Base-by-base conservation (phyloP, 1,140 invertebrate genomes). In the Rhizoglyphus robini region DNA sequence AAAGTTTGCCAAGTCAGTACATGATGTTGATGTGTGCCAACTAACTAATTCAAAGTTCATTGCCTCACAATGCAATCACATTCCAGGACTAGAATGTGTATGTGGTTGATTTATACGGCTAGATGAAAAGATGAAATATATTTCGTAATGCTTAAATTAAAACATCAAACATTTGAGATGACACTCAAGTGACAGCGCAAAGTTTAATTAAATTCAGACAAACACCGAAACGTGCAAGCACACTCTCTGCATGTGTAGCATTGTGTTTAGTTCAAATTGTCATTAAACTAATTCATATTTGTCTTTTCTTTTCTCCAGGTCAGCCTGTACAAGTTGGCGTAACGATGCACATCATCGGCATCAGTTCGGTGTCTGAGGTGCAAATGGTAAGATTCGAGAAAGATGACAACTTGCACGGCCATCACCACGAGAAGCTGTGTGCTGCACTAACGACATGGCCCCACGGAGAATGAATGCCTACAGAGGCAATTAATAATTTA, bases 321-420 rank as follows among this genome's bases (percentile, higher is more conserved):
- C 84, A 86, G 79, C 89, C 92, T 76, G 89, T 93, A 77, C 87
- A 90, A 82, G 90, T 96, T 78, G 90, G 89, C 81, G 88, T 96
- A 80, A 94, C 90, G 80, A 93, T 94, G 88, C 91, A 93, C 84
- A 88, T 96, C 81, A 87, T 93, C 82, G 92, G 88, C 82, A 95
- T 96, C 84, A 93, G 88, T 84, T 94, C 91, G 80, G 87, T 96
- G 79, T 94, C 90, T 79, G 92, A 96, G 88, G 91, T 96, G 78
- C 89, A 94, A 86, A 96, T 96, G 93, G 91, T 96, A 88, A 75
- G 71, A n/a, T n/a, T n/a, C n/a, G n/a, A n/a, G n/a, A 73, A 51
- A 25, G n/a, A 11, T 20, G 25, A 49, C 5, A 30, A 18, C 18
- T 41, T 51, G 32, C 5, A 58, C 13, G 32, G n/a, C n/a, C 20